Percentiles rank a stretch among this genome's conserved stretches.
These are phyloP conservation scores for Hippocampus comes DNA, from an alignment of 2,113 vertebrate species.

Conservation along the genomic window DNA sequence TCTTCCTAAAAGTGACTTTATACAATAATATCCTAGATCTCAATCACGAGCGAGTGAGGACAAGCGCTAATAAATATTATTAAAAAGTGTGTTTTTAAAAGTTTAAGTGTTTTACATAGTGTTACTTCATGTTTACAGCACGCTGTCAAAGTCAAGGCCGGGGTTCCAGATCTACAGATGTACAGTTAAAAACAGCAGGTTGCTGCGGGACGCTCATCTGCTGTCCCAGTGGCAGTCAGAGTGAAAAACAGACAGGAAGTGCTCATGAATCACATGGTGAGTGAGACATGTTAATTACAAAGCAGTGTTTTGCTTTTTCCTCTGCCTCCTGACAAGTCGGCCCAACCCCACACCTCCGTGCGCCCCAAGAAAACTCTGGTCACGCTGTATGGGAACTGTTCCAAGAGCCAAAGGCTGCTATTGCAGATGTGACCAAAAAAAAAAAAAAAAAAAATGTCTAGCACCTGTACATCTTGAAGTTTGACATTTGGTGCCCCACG, in stretches of 20 bases:
- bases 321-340: slow-evolving; percentile 45
- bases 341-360: slow-evolving; percentile 47
- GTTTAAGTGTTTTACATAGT: too few species aligned
- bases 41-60: too few species aligned
- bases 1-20: too few species aligned
- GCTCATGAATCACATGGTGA: slow-evolving; percentile 61
- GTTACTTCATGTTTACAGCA: too few species aligned
- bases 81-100: too few species aligned
- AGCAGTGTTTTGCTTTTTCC: slow-evolving; percentile 44
- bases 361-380: slow-evolving; percentile 29
- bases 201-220: slow-evolving; percentile 24
- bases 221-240: slow-evolving; percentile 34
- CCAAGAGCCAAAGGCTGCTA: slow-evolving; percentile 25
- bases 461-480: not conserved
- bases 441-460: slow-evolving; percentile 15
- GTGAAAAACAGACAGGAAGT: slow-evolving; percentile 30
- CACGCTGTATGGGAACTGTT: slow-evolving; percentile 22
- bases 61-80: too few species aligned
- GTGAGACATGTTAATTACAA: slow-evolving; percentile 70
- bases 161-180: not conserved
- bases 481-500: not conserved
- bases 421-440: slow-evolving; percentile 28
- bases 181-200: not conserved
- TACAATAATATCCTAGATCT: too few species aligned
- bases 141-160: too few species aligned